Conservation (phyloP, 1,140 invertebrate species). For the Pachypsylla venusta region DNA sequence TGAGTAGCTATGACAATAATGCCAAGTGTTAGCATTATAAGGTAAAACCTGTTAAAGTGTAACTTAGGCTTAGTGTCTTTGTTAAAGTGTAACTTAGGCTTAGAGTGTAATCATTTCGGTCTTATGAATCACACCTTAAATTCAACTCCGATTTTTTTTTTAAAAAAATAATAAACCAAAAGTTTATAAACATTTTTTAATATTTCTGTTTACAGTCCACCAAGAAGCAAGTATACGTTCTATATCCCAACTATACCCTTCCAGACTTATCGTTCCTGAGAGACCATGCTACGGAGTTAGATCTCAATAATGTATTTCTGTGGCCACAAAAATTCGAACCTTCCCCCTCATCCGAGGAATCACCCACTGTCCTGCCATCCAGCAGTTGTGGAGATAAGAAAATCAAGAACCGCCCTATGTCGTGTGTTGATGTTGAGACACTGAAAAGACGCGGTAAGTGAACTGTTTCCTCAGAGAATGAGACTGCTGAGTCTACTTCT, state of each 20-base stretch:
- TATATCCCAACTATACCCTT: constrained; percentile 81
- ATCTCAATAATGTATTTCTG: constrained; percentile 44
- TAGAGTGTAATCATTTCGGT: no score
- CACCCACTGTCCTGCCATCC: constrained; percentile 11
- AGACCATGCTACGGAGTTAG: constrained; percentile 30
- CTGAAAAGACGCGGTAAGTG: constrained; percentile 50
- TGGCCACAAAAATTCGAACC: constrained; percentile 34
- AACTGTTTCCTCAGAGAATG: no score
- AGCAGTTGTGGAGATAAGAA: neutral
- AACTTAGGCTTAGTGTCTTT: no score
- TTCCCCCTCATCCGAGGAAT: constrained; percentile 18
- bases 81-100: neutral
- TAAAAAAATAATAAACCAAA: no score
- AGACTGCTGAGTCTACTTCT: no score
- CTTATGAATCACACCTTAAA: constrained; percentile 20
- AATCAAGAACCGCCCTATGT: constrained; percentile 48
- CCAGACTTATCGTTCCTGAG: constrained; percentile 75
- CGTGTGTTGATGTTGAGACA: constrained; percentile 65
- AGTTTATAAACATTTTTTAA: neutral
- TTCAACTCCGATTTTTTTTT: no score
- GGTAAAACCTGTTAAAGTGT: no score
- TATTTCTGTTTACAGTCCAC: constrained; percentile 20
- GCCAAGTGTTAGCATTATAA: no score
- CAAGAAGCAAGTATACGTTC: constrained; percentile 65
- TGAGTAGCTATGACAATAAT: no score